Evolutionary conservation across 2,797 vertebrate species (phyloP).

Genomic region (Rhadinocentrus ornatus): DNA sequence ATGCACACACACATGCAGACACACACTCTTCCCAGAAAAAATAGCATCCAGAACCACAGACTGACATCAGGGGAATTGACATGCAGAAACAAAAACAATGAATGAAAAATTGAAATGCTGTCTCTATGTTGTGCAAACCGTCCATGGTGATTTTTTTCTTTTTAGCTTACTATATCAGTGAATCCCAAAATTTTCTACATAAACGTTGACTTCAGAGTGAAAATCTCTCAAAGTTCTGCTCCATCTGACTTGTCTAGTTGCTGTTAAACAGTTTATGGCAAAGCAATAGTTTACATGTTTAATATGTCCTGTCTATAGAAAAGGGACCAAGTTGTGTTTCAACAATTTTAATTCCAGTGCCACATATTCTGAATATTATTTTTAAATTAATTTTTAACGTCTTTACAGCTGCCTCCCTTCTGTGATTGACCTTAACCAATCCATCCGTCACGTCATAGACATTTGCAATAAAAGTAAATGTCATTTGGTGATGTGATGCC

Average conservation of each 20-base stretch:
- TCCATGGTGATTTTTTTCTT: not conserved
- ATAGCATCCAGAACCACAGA: slow-evolving; percentile 31
- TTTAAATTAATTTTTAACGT: slow-evolving; percentile 34
- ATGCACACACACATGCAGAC: slow-evolving; percentile 28
- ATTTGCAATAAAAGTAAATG: slow-evolving; percentile 72
- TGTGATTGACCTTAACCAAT: slow-evolving; percentile 69
- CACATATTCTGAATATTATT: slow-evolving; percentile 60
- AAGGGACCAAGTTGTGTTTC: not conserved
- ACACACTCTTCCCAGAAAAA: slow-evolving; percentile 17
- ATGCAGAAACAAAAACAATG: slow-evolving; percentile 54
- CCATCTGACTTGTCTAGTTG: slow-evolving; percentile 1
- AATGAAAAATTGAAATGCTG: slow-evolving; percentile 59
- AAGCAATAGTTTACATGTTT: slow-evolving; percentile 38
- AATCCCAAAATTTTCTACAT: too few species aligned
- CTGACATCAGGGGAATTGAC: slow-evolving; percentile 46
- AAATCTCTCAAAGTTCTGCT: slow-evolving; percentile 16
- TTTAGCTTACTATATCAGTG: slow-evolving; percentile 7
- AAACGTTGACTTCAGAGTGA: slow-evolving; percentile 1
- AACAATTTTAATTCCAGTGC: slow-evolving; percentile 57
- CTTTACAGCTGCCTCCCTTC: slow-evolving; percentile 25
- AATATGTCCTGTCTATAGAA: not conserved
- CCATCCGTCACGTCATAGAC: slow-evolving; percentile 60
- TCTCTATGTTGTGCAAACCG: slow-evolving; percentile 14
- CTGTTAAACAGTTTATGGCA: slow-evolving; percentile 7
- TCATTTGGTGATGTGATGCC: slow-evolving; percentile 72